Conservation (phyloP, 2,113 vertebrate genomes). For the Verasper variegatus region DNA sequence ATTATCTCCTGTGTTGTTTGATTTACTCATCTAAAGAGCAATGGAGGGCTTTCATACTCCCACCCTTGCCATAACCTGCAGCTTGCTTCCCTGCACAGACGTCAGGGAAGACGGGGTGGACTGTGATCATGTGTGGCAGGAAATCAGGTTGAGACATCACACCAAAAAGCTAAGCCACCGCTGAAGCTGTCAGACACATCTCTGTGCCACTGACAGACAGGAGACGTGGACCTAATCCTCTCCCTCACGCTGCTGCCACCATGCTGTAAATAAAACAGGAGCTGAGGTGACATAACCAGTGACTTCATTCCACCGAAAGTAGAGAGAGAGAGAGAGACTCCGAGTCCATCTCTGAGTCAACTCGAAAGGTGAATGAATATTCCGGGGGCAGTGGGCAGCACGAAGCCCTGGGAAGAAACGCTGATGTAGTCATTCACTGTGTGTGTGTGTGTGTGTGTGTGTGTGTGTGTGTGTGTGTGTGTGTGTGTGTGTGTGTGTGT, state of each 20-base stretch:
- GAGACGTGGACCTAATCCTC: constrained; percentile 62
- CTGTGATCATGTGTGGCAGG: constrained; percentile 17
- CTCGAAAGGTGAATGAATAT: constrained; percentile 4
- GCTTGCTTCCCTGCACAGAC: constrained; percentile 9
- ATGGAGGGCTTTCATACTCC: neutral
- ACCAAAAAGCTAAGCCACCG: constrained; percentile 34
- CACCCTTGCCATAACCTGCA: constrained; percentile 8
- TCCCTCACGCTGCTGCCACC: constrained; percentile 49
- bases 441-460: neutral
- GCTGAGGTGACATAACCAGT: constrained; percentile 64
- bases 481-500: no score
- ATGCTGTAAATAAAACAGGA: constrained; percentile 74
- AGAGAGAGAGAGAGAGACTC: constrained; percentile 26
- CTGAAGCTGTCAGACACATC: constrained; percentile 47
- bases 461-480: no score
- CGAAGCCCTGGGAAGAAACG: neutral
- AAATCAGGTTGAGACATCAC: constrained; percentile 55
- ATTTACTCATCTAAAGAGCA: constrained; percentile 4
- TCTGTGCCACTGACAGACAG: constrained; percentile 44
- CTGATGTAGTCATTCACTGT: no score
- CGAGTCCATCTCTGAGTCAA: constrained; percentile 4
- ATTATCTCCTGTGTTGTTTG: neutral
- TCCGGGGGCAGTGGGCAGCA: constrained; percentile 2
- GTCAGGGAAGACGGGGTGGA: constrained; percentile 17
- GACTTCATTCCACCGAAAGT: constrained; percentile 61